phyloP scores from a whole-genome alignment of 2,113 vertebrate genomes.

The Procavia capensis region DNA sequence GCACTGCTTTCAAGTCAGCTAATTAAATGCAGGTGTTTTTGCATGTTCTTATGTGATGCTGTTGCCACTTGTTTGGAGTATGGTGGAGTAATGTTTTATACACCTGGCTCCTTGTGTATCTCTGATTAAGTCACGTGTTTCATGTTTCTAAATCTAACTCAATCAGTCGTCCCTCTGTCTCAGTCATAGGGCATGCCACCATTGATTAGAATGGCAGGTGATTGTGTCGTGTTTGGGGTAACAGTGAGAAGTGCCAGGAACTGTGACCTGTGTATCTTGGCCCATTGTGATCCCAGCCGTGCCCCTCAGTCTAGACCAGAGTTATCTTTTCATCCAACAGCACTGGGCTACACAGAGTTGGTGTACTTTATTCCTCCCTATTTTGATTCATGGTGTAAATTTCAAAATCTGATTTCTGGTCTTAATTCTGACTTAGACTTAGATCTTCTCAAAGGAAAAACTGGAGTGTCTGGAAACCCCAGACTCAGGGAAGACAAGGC shows the following conservation, averaged over 20 bases:
- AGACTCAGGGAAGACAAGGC: not conserved
- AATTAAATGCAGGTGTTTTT: not conserved
- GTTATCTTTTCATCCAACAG: not conserved
- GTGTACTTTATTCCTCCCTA: not conserved
- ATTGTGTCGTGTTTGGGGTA: not conserved
- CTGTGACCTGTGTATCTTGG: not conserved
- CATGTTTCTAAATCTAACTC: not conserved
- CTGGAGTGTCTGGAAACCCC: not conserved
- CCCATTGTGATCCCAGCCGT: not conserved
- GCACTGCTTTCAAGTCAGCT: not conserved
- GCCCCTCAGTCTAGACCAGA: not conserved
- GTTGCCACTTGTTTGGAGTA: not conserved
- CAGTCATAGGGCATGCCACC: not conserved
- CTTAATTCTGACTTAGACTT: not conserved
- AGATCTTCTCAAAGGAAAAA: conserved; percentile 1
- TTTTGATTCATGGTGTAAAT: not conserved
- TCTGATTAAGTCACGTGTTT: not conserved
- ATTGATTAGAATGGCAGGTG: not conserved
- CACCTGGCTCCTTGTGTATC: not conserved
- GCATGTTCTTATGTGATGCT: not conserved
- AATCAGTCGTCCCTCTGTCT: not conserved
- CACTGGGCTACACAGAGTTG: not conserved
- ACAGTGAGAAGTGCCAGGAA: not conserved
- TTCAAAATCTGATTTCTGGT: conserved; percentile 55
- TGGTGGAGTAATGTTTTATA: not conserved